Evolutionary conservation across 2,113 vertebrate species (phyloP).

Genomic region (Cromileptes altivelis): DNA sequence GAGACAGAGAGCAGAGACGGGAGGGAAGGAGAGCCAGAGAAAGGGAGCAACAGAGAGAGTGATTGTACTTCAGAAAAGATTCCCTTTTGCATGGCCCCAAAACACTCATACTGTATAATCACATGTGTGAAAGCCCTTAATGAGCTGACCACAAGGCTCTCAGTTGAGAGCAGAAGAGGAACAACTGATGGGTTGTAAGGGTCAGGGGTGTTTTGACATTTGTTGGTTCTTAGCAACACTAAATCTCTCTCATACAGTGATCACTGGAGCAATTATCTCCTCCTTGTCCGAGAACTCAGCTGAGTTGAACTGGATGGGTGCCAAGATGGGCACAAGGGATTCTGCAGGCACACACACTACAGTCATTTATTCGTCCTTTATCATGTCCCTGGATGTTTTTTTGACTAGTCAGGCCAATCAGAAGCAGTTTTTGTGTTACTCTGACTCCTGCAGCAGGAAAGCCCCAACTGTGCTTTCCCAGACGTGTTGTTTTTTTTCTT

Average conservation of each 20-base stretch:
- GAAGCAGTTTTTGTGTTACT: conserved; percentile 27
- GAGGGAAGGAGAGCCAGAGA: conserved; percentile 23
- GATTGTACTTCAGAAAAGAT: conserved; percentile 43
- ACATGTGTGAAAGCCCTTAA: conserved; percentile 75
- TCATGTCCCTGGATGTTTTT: conserved; percentile 49
- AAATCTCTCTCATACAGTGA: conserved; percentile 65
- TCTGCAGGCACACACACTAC: conserved; percentile 48
- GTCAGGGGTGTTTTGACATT: conserved; percentile 61
- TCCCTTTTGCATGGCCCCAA: conserved; percentile 44
- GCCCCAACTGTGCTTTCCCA: conserved; percentile 70
- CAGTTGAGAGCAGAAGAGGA: conserved; percentile 48
- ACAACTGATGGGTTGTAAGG: conserved; percentile 71
- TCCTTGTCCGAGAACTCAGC: conserved; percentile 70
- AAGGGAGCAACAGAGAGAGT: conserved; percentile 46
- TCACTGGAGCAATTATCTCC: conserved; percentile 69
- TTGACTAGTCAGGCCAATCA: conserved; percentile 28
- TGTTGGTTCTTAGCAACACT: conserved; percentile 65
- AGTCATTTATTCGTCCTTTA: conserved; percentile 56
- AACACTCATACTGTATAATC: conserved; percentile 60
- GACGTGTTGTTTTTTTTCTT: conserved; percentile 25
- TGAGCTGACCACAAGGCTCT: conserved; percentile 65
- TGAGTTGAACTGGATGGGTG: conserved; percentile 72
- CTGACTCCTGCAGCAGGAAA: conserved; percentile 63
- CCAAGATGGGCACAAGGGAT: conserved; percentile 76
- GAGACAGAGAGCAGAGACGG: conserved; percentile 77